Evolutionary conservation across 2,113 vertebrate species (phyloP).

Genomic region (Entomyzon cyanotis): DNA sequence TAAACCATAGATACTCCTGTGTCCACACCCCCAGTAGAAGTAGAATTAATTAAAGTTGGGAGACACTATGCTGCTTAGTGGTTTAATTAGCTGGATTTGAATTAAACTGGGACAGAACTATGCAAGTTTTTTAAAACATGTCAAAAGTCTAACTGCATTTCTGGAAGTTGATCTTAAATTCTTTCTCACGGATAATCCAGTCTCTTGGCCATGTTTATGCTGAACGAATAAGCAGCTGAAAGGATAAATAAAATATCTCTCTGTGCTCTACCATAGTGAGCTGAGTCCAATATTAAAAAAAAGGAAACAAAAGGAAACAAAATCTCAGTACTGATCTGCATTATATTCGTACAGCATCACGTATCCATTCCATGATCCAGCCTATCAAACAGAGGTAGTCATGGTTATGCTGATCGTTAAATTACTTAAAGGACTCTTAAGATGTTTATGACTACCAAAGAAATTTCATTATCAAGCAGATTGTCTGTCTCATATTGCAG

Average conservation of each 20-base stretch:
- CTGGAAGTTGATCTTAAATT: constrained; percentile 48
- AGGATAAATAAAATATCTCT: constrained; percentile 48
- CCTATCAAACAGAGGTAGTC: constrained; percentile 37
- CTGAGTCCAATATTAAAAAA: not conserved
- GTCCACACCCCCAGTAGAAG: not conserved
- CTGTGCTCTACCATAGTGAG: not conserved
- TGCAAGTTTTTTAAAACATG: constrained; percentile 22
- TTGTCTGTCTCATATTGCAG: constrained; percentile 67
- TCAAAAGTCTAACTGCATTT: constrained; percentile 44
- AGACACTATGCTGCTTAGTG: constrained; percentile 12
- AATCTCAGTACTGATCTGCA: not conserved
- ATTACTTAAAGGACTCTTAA: constrained; percentile 59
- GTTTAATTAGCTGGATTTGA: constrained; percentile 58
- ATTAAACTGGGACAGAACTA: constrained; percentile 42
- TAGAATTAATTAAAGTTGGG: constrained; percentile 63
- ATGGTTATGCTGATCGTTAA: constrained; percentile 62
- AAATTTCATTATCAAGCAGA: constrained; percentile 71
- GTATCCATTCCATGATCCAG: not conserved
- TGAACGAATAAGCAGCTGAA: constrained; percentile 24
- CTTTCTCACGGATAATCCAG: constrained; percentile 62
- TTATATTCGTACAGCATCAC: not conserved
- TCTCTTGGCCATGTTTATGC: constrained; percentile 51
- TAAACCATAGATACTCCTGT: not conserved
- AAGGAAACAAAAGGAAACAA: constrained; percentile 21
- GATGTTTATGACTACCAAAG: constrained; percentile 69